Base-by-base conservation (phyloP, 2,797 vertebrate genomes). In the Parauchenoglanis punctatus region DNA sequence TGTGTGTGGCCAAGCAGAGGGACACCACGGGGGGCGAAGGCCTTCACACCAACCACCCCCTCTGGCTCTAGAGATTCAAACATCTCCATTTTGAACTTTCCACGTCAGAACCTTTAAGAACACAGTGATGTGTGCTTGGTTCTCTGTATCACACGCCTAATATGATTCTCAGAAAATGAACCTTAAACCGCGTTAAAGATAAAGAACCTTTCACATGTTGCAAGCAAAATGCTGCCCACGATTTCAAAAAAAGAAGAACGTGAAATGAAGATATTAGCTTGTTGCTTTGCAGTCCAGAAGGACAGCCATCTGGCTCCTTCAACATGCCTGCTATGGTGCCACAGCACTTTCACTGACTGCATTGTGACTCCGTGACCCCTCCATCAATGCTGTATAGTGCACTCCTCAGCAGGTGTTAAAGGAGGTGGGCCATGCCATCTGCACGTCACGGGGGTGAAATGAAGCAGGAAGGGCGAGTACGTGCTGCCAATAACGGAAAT, bases 391-490 rank as follows among this genome's bases (percentile, higher is more conserved):
- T 93, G 93, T 95, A 94, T 94, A 95, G 92, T 92, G 89, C 86
- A 80, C 89, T 88, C 90, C 93, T 91, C 94, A 91, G 94, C 95
- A 95, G 95, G 95, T 94, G 95, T 93, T 92, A 92, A 91, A 87
- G 92, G 92, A 93, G 95, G 95, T 89, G 91, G 93, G 91, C 81
- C 70, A 52, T 83, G 89, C 95, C 95, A 96, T 95, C 95, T 96
- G 95, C 86, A 95, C 93, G 90, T 91, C 92, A 91, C 89, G 93
- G 91, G 94, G 92, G 93, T 92, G 92, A 92, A 90, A 92, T 18
- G 92, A 91, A 92, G 86, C 88, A 17, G 31, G 85, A 80, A 84
- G 72, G 73, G 12, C 20, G 18, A 65, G 20, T n/a, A 12, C 15
- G n/a, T 54, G 61, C 65, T 40, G 52, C 46, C 28, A 23, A 80